A percentile compares a stretch with the other conserved stretches of the same genome.
phyloP scores from a whole-genome alignment of 2,888 invertebrate genomes.

The Epinotia bilunana region DNA sequence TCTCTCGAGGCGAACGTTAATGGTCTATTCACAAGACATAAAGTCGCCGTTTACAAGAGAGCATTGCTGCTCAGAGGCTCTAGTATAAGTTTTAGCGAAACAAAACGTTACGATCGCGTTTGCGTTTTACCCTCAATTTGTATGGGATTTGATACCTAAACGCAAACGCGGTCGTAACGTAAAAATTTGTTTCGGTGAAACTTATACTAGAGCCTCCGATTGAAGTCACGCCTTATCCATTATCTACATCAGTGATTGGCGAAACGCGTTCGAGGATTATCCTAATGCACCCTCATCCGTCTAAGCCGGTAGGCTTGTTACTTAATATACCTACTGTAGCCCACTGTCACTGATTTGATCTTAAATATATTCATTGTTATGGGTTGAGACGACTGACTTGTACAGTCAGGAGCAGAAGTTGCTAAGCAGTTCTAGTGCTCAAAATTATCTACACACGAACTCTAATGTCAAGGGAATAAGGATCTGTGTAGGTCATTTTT shows the following conservation, averaged over 20 bases:
- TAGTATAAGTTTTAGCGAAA: too few relatives aligned
- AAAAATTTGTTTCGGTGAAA: too few relatives aligned
- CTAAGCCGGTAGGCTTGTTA: slow-evolving; percentile 13
- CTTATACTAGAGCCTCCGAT: too few relatives aligned
- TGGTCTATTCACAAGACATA: slow-evolving; percentile 28
- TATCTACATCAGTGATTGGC: slow-evolving; percentile 56
- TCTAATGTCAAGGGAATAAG: too few relatives aligned
- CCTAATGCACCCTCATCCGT: slow-evolving; percentile 20
- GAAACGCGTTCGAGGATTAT: slow-evolving; percentile 6
- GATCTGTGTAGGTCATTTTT: too few relatives aligned
- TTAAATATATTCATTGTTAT: neutral
- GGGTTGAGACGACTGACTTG: neutral
- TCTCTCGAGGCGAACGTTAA: slow-evolving; percentile 22
- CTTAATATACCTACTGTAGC: neutral
- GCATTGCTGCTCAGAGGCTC: slow-evolving; percentile 49
- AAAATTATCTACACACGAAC: too few relatives aligned
- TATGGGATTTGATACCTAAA: too few relatives aligned
- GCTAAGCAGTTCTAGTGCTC: too few relatives aligned
- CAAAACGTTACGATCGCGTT: too few relatives aligned
- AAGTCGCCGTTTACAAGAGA: slow-evolving; percentile 27
- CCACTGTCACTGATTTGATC: neutral
- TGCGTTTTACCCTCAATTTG: too few relatives aligned
- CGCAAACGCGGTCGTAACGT: too few relatives aligned
- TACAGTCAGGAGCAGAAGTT: too few relatives aligned
- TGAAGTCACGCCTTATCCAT: slow-evolving; percentile 67